Base-by-base conservation (phyloP, 2,797 vertebrate genomes). In the Bradypodion pumilum region DNA sequence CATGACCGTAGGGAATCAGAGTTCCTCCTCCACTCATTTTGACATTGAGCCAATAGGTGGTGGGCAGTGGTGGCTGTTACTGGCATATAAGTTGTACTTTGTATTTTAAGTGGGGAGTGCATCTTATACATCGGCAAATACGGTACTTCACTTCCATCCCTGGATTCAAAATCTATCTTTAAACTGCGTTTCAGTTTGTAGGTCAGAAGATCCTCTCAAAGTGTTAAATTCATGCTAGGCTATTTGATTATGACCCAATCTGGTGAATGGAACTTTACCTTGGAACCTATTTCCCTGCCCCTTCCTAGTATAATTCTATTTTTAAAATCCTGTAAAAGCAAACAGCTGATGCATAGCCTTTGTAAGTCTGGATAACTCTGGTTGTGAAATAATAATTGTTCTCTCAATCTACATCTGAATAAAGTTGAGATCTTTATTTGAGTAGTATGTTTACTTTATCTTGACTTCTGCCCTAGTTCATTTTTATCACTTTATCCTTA, bases 381-480 rank as follows among this genome's bases (percentile, higher is more conserved):
- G 37, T 80, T 72, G 56, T 81, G 56, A 74, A 77, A 70, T 49
- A 69, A 27, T 0, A 42, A 83, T 40, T 60, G 15, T 74, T 63
- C n/a, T 49, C 62, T 15, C 70, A 32, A 82, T 76, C 6, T 83
- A 63, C 13, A 73, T 74, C 19, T 3, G 70, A 46, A 21, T 74
- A 74, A 74, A 85, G 62, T 76, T 35, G 35, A 37, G 74, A 68
- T 49, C 49, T 19, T 44, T 78, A 70, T 86, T 90, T 87, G 82
- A 66, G 40, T 12, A 19, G 59, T 81, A 80, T 9, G 63, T n/a
- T 85, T 44, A 52, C 35, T 40, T 74, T 60, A 15, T 66, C 80
- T 44, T 80, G 46, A 81, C 16, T 84, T 65, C 35, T 1, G 0
- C 35, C 49, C 16, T 69, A 13, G 9, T 60, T 69, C 49, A 29